phyloP scores from a whole-genome alignment of 2,797 vertebrate genomes.

The Chaenodraco wilsoni region DNA sequence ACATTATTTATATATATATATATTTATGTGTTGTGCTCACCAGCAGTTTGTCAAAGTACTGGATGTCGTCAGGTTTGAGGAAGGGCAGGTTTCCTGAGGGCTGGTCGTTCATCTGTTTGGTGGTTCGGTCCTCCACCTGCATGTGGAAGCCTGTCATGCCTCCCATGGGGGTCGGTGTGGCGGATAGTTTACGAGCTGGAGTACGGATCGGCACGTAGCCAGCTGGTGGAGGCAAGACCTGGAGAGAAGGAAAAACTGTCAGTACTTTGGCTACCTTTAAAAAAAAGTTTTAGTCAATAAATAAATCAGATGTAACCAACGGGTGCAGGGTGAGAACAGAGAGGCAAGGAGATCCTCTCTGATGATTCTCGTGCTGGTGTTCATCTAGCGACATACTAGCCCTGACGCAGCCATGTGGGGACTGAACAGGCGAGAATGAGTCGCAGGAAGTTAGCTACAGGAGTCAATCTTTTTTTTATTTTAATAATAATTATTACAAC shows the following conservation, averaged over 20 bases:
- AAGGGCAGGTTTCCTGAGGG: constrained; percentile 98
- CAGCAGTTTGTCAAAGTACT: constrained; percentile 98
- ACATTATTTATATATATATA: neutral
- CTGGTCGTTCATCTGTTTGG: constrained; percentile 97
- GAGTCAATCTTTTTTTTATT: no score
- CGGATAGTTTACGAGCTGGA: constrained; percentile 95
- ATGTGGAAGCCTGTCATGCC: constrained; percentile 99
- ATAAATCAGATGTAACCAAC: no score
- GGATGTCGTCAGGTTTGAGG: constrained; percentile 98
- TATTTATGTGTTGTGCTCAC: constrained; percentile 73
- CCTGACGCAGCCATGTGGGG: no score
- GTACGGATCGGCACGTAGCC: constrained; percentile 98
- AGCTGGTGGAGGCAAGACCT: constrained; percentile 97
- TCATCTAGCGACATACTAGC: no score
- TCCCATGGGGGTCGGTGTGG: constrained; percentile 95
- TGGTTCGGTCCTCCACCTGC: constrained; percentile 95
- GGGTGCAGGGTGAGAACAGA: no score
- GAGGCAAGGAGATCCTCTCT: no score
- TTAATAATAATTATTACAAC: no score
- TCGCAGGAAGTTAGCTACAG: no score
- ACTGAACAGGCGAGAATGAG: no score
- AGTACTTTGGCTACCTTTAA: neutral
- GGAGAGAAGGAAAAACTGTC: neutral
- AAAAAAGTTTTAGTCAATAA: neutral
- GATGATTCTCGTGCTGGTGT: no score